Evolutionary conservation across 2,797 vertebrate genomes (phyloP), one percentile per base, ranked within the genome.

Genomic region (Amblyraja radiata): DNA sequence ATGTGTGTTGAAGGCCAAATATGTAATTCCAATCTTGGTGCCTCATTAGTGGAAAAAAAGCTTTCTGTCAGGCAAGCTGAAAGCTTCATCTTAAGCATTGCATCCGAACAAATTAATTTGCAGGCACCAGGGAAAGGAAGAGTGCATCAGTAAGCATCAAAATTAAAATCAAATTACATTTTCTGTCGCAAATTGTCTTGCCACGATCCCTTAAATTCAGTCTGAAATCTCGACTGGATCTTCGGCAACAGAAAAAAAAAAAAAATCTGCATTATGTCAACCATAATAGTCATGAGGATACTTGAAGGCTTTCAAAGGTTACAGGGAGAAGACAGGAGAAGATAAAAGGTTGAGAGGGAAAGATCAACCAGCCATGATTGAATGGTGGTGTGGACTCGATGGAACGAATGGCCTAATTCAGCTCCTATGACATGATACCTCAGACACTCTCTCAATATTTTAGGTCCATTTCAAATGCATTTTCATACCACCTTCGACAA

Each of bases 81-180:
- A 63, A 32, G 58, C 28, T 65, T 86, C 28, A 86, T 10, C 83
- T 86, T 18, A 16, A 86, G 83, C 28, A 86, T n/a, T 86, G 83
- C 58, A n/a, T 8, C 58, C 28, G 13, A 86, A 86, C 80, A 86
- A 86, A 86, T 63, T 86, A 86, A 86, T 86, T 86, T 86, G 0
- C 80, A n/a, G 28, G 58, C 58, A 63, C 83, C 13, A 14, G 28
- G 83, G 28, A 63, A 86, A 79, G 36, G 36, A 14, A 36, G 63
- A 63, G 54, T 63, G 83, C 28, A 63, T 32, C 58, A 63, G 61
- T 32, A 86, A 63, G 58, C 58, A 86, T 63, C 28, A 16, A 16
- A 63, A 86, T 63, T 86, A 63, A 86, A 86, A 63, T 63, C 63
- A 86, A 86, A 63, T 86, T 86, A 58, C 58, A 2, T 63, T 86